Evolutionary conservation across 2,113 vertebrate species (phyloP), one percentile per base, ranked within the genome.

Genomic region (Hyperoodon ampullatus): DNA sequence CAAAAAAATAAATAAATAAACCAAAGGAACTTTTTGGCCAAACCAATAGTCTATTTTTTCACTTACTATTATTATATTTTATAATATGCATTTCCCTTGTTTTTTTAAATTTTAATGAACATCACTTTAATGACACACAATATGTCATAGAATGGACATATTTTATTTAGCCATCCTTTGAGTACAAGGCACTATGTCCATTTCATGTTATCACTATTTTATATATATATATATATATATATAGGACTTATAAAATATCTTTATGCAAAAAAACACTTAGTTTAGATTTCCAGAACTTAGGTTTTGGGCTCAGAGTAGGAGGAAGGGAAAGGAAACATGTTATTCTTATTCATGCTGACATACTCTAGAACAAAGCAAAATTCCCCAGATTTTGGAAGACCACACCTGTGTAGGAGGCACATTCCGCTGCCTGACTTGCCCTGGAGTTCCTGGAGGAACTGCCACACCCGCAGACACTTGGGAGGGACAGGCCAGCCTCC

Each of bases 161-260:
- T 44, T 97, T 87, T 61, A 82, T 39, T 60, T 82, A 65, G 44
- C 39, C 83, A 68, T 78, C 50, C 58, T 47, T 84, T 97, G 53
- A 42, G 35, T 78, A 78, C 44, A 91, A 33, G 13, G 39, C n/a
- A 30, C 65, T 83, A 70, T 82, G 42, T 82, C 80, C 42, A 35
- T 88, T 82, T 82, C 33, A 39, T n/a, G 15, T 66, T 82, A 50
- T 75, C 44, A n/a, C 3, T 60, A 55, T 60, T 77, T 5, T 53
- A 39, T 39, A 47, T 47, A 47, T 47, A 92, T 44, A 44, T 44
- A 47, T 47, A 53, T 53, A 53, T 53, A 92, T 30, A 71, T 66
- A 30, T 50, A 68, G 15, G 55, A 84, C 14, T 19, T 44, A 66
- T 4, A 35, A 24, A 72, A 68, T 30, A 58, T 68, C 39, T 80